Evolutionary conservation across 2,797 vertebrate species (phyloP), one percentile per base, ranked within the genome.

Genomic region (Melanotaenia parkinsoni): DNA sequence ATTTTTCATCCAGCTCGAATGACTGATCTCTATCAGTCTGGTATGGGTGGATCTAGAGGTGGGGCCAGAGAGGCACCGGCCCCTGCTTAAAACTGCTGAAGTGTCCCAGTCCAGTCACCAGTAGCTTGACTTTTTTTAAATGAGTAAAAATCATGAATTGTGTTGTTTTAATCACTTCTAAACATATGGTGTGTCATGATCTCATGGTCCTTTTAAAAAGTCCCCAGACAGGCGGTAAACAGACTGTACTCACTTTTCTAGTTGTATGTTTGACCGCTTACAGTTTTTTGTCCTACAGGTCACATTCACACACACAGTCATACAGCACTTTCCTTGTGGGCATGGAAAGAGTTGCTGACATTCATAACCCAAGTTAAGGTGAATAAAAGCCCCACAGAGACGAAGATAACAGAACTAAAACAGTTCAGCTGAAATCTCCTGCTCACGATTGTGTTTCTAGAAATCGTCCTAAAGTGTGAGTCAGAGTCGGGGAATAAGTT

Each of bases 331-430:
- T 81, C 43, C 72, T 51, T 59, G 68, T 51, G 59, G 63, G 77
- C 47, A 65, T 57, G 38, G 65, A 51, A 24, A 24, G 16, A 56
- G 72, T 68, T 45, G 32, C 13, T 76, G 72, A 74, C 72, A 68
- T 68, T 5, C 45, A 16, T 33, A 22, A 75, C 62, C 69, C 20
- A 20, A 13, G 40, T 72, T 58, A 28, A 26, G 26, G 26, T 3
- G 4, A 64, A n/a, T 28, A 37, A 53, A 68, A 20, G n/a, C 50
- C 47, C 37, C 20, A 16, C 47, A 61, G 56, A 70, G 10, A 37
- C 54, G 20, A 22, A 51, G 47, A 51, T 24, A 51, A 24, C 20
- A n/a, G 14, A 10, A 13, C n/a, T 8, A 50, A 11, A 50, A 22
- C 47, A 4, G 47, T 45, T 22, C 47, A 10, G n/a, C n/a, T n/a